Conservation (phyloP, 2,888 invertebrate genomes). For the Alloscopus bannaensis region DNA sequence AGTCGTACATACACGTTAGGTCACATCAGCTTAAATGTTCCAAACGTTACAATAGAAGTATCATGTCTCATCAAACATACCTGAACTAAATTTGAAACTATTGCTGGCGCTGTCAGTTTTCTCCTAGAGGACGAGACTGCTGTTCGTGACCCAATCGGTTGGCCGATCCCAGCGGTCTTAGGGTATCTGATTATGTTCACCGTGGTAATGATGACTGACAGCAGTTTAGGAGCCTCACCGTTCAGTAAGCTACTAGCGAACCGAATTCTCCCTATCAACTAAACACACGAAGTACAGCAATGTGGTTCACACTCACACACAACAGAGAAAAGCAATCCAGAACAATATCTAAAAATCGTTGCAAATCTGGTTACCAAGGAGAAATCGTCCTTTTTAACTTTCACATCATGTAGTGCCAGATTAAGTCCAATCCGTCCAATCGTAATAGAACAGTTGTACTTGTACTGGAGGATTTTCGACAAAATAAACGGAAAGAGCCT, state of each 20-base stretch:
- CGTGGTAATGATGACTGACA: conserved; percentile 88
- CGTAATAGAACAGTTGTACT: conserved; percentile 86
- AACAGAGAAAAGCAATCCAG: not conserved
- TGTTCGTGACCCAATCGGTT: conserved; percentile 1
- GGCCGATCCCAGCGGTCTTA: not conserved
- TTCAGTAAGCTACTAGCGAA: conserved; percentile 91
- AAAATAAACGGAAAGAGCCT: conserved; percentile 87
- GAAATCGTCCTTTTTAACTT: conserved; percentile 86
- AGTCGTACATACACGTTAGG: too few relatives aligned
- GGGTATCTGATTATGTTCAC: conserved; percentile 81
- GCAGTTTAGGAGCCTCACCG: conserved; percentile 89
- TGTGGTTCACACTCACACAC: not conserved
- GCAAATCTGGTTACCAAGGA: conserved; percentile 80
- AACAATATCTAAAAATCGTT: not conserved
- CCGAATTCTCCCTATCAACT: conserved; percentile 91
- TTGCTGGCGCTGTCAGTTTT: conserved; percentile 70
- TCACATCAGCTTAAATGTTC: too few relatives aligned
- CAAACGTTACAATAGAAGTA: too few relatives aligned
- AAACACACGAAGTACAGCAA: conserved; percentile 70
- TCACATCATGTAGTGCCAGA: conserved; percentile 86
- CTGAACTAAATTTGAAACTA: conserved; percentile 72
- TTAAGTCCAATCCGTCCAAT: conserved; percentile 89
- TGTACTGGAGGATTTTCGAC: conserved; percentile 87
- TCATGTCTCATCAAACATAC: too few relatives aligned
- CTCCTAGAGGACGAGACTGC: conserved; percentile 23